A percentile compares a stretch with the other conserved stretches of the same genome.
Conservation (phyloP, 30 jellyfish, hydroid and myxozoan genomes). For the Aurelia coerulea region DNA sequence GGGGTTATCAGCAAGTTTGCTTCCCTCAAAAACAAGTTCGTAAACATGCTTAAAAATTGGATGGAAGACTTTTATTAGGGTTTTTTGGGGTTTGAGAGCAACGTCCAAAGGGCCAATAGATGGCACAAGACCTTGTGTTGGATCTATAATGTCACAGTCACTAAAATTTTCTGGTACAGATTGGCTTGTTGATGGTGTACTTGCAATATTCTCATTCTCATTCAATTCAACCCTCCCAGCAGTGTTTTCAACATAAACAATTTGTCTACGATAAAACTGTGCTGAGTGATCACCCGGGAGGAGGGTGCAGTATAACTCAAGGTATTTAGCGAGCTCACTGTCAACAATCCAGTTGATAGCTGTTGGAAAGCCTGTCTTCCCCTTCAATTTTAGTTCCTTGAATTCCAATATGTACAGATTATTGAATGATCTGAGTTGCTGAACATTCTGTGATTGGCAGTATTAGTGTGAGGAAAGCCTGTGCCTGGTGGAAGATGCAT, state of each 20-base stretch:
- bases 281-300: conserved; percentile 5
- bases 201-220: no score
- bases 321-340: background rate
- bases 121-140: no score
- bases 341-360: background rate
- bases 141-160: background rate
- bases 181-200: no score
- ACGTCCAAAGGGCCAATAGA: no score
- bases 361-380: background rate
- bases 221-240: background rate
- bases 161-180: no score
- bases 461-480: no score
- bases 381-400: background rate
- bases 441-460: no score
- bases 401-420: conserved; percentile 1
- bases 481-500: no score
- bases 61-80: no score
- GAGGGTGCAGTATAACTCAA: background rate
- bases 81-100: no score
- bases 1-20: background rate
- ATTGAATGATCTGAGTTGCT: no score
- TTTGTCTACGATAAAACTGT: background rate
- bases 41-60: background rate
- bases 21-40: background rate
- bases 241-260: background rate